Evolutionary conservation across 2,113 vertebrate species (phyloP), one percentile per base, ranked within the genome.

Genomic region (Dromas ardeola): DNA sequence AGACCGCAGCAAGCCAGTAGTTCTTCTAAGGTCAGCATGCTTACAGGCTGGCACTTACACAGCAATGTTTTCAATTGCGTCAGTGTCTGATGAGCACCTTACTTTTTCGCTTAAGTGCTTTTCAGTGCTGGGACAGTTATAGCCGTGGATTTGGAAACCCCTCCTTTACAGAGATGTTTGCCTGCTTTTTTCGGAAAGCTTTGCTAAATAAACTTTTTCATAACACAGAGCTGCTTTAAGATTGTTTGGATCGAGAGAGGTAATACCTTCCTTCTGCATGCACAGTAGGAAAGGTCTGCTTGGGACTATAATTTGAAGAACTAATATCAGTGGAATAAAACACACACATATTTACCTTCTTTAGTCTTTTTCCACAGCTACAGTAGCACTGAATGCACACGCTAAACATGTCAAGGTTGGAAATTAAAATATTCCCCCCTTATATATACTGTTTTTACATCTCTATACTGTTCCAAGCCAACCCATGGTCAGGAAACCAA

Each of bases 61-160:
- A 7, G 36, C 15, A 73, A 43, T 5, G 5, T 65, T 86, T 77
- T 58, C 62, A 87, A 15, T 38, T 4, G 2, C 2, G 3, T 45
- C 40, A 62, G 19, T 1, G 0, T 53, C 58, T 73, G 36, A 88
- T 0, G 0, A 73, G 4, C 1, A 4, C 45, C 25, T 83, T 45
- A 36, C 1, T 1, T 61, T 88, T 86, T 58, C 19, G 20, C 22
- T n/a, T 45, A 62, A 74, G n/a, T n/a, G n/a, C 32, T 83, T 26
- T 15, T 71, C 38, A 27, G 11, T 42, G 29, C 7, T 3, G 25
- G 11, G 17, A n/a, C 27, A 70, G 17, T 47, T 66, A n/a, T 14
- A 82, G 29, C 2, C 8, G 17, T 15, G 8, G 47, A 29, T 62
- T 45, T 62, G 50, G 42, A 77, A 90, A 79, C 1, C 4, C 49